Evolutionary conservation across 2,888 invertebrate species (phyloP).

Genomic region (Allygus modestus): DNA sequence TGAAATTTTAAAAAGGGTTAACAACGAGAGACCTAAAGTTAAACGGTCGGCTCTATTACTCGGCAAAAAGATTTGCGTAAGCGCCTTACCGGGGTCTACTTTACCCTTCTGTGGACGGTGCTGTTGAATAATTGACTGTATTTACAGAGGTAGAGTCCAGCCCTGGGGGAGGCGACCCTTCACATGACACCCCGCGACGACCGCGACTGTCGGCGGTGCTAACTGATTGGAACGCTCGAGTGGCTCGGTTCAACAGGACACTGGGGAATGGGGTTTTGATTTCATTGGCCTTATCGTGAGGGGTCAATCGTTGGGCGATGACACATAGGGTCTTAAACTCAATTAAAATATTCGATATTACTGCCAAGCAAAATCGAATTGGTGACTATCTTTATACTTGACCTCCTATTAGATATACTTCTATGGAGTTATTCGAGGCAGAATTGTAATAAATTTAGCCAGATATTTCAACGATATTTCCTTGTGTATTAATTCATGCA

Average conservation of each 20-base stretch:
- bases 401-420: too few relatives aligned
- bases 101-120: constrained; percentile 48
- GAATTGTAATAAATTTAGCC: too few relatives aligned
- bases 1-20: constrained; percentile 59
- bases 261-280: constrained; percentile 13
- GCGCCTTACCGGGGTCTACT: constrained; percentile 37
- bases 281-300: not conserved
- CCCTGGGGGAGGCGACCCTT: not conserved
- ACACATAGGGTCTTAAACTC: not conserved
- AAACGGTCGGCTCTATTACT: constrained; percentile 56
- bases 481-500: too few relatives aligned
- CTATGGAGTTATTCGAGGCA: too few relatives aligned
- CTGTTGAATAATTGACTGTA: constrained; percentile 31
- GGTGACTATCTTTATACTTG: too few relatives aligned
- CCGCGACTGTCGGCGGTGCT: not conserved
- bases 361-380: too few relatives aligned
- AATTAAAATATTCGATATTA: too few relatives aligned
- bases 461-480: too few relatives aligned
- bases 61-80: constrained; percentile 57
- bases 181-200: not conserved
- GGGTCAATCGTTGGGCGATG: not conserved
- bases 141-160: not conserved
- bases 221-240: constrained; percentile 15
- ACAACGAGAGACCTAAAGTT: constrained; percentile 56
- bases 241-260: not conserved